Evolutionary conservation across 2,113 vertebrate species (phyloP), one percentile per base, ranked within the genome.

Genomic region (Chunga burmeisteri): DNA sequence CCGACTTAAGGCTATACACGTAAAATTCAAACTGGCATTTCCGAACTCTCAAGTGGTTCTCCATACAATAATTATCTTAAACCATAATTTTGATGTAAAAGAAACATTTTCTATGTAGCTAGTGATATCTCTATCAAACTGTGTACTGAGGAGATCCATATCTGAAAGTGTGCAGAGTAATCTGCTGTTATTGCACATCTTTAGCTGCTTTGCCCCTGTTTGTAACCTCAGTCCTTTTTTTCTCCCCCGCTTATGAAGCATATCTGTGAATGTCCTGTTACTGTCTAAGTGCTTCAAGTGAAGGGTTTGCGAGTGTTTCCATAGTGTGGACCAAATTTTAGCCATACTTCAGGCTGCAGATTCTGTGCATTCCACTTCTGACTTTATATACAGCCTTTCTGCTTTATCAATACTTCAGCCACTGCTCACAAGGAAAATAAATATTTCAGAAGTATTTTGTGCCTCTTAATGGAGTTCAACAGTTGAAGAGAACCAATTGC

Each of bases 361-460:
- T 81, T 36, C 36, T 70, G 22, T 52, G 52, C 19, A 25, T 88
- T 90, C 62, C 73, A 61, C 65, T 71, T 67, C 72, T 95, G 83
- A 68, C 62, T 94, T 75, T 20, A 10, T 38, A 25, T 59, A 9
- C 16, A 44, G 49, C 47, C 44, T 81, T 91, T 82, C 62, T 85
- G n/a, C 66, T 94, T 90, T 93, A 88, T 85, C 80, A 78, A 71
- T 89, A 85, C 68, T 89, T 81, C 22, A 90, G 49, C 66, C 56
- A 11, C 70, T 89, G 62, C 89, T 95, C 84, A 90, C 78, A 83
- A 95, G 84, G 59, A 93, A 92, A 93, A 95, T 93, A 90, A 96
- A 90, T 95, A 96, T 95, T 95, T 96, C 86, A 85, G 65, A 81
- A 84, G 61, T 91, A 52, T 91, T 94, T 91, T 82, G 70, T 91